A percentile compares a stretch with the other conserved stretches of the same genome.
Evolutionary conservation across 23 tunicate species (phyloP).

Genomic region (Trididemnum miniatum): DNA sequence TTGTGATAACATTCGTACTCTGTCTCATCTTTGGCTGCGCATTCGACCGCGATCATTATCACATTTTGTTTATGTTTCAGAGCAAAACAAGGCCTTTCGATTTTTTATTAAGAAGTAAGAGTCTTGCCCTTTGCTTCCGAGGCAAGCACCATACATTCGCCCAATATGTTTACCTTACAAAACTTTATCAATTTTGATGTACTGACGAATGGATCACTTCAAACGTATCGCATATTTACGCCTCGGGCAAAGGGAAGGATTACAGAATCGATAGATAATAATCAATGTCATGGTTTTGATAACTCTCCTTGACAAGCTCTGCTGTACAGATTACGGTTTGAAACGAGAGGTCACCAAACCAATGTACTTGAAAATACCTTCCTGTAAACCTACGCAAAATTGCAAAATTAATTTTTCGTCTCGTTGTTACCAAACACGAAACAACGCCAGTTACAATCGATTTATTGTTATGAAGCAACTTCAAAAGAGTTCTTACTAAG

Average conservation of each 20-base stretch:
- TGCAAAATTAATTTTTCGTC: too few species aligned
- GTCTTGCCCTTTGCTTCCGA: neutral
- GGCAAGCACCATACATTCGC: neutral
- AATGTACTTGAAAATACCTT: too few species aligned
- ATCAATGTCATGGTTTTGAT: neutral
- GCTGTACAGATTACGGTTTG: too few species aligned
- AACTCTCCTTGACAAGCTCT: too few species aligned
- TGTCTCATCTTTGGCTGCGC: neutral
- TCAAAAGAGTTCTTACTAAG: too few species aligned
- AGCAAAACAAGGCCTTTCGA: neutral
- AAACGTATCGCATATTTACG: neutral
- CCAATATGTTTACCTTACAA: neutral
- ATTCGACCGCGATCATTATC: neutral
- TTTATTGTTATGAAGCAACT: too few species aligned
- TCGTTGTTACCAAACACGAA: too few species aligned
- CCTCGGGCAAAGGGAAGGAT: neutral
- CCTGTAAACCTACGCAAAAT: too few species aligned
- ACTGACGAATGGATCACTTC: neutral
- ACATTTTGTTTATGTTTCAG: constrained; percentile 6
- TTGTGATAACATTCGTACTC: neutral
- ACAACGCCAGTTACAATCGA: too few species aligned
- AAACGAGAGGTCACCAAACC: too few species aligned
- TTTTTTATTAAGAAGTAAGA: neutral
- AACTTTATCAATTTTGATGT: neutral
- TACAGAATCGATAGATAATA: neutral